These are phyloP conservation scores for Lemur catta DNA, from an alignment of 2,797 vertebrate species.

Conservation along the genomic window DNA sequence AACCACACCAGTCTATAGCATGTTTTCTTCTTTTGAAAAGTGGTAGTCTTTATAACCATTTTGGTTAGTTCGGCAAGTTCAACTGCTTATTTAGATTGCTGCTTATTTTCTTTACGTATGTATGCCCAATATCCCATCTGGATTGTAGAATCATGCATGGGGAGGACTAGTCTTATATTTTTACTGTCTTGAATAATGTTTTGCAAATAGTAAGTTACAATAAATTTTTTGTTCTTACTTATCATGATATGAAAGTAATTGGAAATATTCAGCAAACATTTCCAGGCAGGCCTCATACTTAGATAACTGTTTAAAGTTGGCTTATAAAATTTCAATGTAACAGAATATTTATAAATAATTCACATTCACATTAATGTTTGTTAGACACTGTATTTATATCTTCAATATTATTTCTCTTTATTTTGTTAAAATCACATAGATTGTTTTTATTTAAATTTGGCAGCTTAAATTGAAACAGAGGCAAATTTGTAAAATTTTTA, in stretches of 20 bases:
- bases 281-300: not conserved
- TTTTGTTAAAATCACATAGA: not conserved
- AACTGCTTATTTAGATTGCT: not conserved
- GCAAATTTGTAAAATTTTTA: not conserved
- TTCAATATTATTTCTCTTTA: not conserved
- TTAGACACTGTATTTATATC: not conserved
- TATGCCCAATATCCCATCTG: not conserved
- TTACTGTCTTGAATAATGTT: not conserved
- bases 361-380: not conserved
- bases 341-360: not conserved
- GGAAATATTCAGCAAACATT: not conserved
- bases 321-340: not conserved
- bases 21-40: not conserved
- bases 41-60: not conserved
- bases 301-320: not conserved
- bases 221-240: not conserved
- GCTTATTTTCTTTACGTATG: not conserved
- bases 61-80: not conserved
- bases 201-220: not conserved
- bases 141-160: not conserved
- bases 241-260: not conserved
- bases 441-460: not conserved
- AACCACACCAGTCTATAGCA: not conserved
- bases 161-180: not conserved
- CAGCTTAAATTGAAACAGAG: not conserved